A percentile compares a stretch with the other conserved stretches of the same genome.
Conservation (phyloP, 2,113 vertebrate species). For the Alethe castanea region DNA sequence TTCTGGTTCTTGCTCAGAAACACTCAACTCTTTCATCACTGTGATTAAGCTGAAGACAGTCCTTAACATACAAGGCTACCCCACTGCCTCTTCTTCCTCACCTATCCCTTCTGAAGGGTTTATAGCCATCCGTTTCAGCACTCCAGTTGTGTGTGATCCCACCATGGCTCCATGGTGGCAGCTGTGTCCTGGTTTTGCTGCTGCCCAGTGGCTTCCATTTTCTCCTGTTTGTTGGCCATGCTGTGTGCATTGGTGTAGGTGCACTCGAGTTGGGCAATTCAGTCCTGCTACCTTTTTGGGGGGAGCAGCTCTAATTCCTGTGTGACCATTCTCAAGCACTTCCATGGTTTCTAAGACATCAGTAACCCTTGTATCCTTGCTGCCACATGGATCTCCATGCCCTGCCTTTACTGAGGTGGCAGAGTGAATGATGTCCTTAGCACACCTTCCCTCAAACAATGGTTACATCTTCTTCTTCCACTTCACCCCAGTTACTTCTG, state of each 20-base stretch:
- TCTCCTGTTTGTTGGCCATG: not conserved
- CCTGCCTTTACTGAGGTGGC: not conserved
- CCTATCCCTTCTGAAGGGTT: not conserved
- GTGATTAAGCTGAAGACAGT: not conserved
- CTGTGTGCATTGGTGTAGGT: not conserved
- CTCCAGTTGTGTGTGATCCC: not conserved
- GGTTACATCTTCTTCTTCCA: not conserved
- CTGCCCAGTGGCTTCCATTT: not conserved
- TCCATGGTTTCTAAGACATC: not conserved
- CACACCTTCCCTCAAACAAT: not conserved
- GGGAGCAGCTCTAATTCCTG: not conserved
- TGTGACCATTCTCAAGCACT: not conserved
- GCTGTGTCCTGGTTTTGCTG: fast-evolving
- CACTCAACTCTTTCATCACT: not conserved
- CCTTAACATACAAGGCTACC: not conserved
- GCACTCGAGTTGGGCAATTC: not conserved
- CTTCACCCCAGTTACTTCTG: not conserved
- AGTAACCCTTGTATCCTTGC: not conserved
- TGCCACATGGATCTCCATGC: not conserved
- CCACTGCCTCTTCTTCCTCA: not conserved
- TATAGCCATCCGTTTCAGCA: not conserved
- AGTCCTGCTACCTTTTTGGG: not conserved
- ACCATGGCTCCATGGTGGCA: fast-evolving
- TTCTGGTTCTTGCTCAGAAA: not conserved
- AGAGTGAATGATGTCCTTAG: not conserved